phyloP scores from a whole-genome alignment of 2,797 vertebrate genomes.

The Pygocentrus nattereri region DNA sequence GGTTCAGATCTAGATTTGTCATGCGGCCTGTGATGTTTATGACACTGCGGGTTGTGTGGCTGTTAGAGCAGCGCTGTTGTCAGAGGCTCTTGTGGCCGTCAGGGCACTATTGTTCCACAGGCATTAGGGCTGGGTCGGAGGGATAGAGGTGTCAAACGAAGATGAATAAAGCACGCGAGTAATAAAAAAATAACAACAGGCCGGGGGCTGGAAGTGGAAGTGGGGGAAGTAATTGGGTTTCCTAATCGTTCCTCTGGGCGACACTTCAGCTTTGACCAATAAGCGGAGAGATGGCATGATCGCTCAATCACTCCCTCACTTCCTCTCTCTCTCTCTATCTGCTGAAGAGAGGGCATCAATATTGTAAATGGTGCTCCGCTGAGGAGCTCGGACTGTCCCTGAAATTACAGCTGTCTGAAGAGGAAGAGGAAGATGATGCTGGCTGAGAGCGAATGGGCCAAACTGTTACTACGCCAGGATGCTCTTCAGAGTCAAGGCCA shows the following conservation, averaged over 20 bases:
- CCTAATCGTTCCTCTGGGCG: constrained; percentile 81
- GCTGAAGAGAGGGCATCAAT: constrained; percentile 51
- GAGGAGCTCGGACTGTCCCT: constrained; percentile 36
- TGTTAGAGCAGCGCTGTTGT: constrained; percentile 37
- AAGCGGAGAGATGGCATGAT: constrained; percentile 76
- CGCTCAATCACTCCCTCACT: constrained; percentile 77
- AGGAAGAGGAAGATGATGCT: constrained; percentile 20
- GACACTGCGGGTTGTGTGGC: constrained; percentile 17
- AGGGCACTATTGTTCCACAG: constrained; percentile 40
- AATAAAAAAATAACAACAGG: constrained; percentile 81
- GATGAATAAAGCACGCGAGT: constrained; percentile 77
- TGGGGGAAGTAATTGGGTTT: constrained; percentile 81
- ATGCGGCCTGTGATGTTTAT: constrained; percentile 39
- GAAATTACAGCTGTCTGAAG: constrained; percentile 47
- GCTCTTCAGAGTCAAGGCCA: constrained; percentile 1
- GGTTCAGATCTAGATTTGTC: constrained; percentile 46
- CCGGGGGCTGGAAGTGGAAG: constrained; percentile 74
- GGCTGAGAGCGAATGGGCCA: constrained; percentile 7
- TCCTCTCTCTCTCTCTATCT: constrained; percentile 57
- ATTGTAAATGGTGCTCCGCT: constrained; percentile 22
- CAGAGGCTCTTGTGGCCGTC: constrained; percentile 24
- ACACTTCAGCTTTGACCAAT: constrained; percentile 79
- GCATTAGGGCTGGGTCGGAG: constrained; percentile 46
- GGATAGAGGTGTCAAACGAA: constrained; percentile 65
- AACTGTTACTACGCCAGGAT: background rate